Evolutionary conservation across 2,888 invertebrate genomes (phyloP).

Genomic region (Ophraella communa): DNA sequence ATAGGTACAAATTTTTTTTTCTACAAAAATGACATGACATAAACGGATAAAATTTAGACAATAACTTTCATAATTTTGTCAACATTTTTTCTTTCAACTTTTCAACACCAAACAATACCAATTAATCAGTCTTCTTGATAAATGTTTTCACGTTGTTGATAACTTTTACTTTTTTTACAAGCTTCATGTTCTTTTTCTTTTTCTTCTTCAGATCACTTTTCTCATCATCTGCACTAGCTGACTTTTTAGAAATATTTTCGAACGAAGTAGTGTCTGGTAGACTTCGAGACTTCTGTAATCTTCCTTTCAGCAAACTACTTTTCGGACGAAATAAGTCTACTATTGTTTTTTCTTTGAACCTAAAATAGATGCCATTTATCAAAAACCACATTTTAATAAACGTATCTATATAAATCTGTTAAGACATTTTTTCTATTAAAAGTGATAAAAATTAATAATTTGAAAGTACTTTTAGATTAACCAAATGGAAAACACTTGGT

Average conservation of each 20-base stretch:
- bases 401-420: no score
- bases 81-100: not conserved
- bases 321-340: constrained; percentile 36
- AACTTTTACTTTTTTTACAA: constrained; percentile 52
- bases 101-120: not conserved
- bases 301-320: constrained; percentile 21
- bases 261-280: constrained; percentile 46
- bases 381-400: no score
- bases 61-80: not conserved
- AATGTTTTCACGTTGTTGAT: constrained; percentile 47
- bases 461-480: no score
- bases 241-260: constrained; percentile 32
- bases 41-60: no score
- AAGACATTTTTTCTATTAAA: no score
- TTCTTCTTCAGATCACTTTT: constrained; percentile 46
- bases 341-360: constrained; percentile 44
- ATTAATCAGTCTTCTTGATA: constrained; percentile 42
- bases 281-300: constrained; percentile 51
- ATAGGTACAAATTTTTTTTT: not conserved
- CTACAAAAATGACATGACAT: no score
- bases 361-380: not conserved
- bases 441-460: no score
- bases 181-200: constrained; percentile 51
- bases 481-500: no score
- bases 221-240: constrained; percentile 40